phyloP scores from a whole-genome alignment of 1,140 invertebrate species.

The Branchinecta lynchi region DNA sequence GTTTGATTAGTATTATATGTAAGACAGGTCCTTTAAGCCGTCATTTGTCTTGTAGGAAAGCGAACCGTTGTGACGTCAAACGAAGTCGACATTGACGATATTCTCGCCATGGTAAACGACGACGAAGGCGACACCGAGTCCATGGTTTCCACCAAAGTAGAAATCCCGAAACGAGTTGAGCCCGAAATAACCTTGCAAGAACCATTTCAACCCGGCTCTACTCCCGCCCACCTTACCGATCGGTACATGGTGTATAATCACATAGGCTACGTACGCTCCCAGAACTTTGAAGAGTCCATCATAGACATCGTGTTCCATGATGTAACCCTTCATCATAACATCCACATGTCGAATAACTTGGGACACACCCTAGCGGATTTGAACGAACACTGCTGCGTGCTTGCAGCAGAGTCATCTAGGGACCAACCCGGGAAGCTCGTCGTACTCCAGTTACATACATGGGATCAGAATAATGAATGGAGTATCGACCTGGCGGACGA shows the following conservation, averaged over 20 bases:
- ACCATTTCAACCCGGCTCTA: slow-evolving; percentile 79
- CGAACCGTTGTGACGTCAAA: background rate
- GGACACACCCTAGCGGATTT: slow-evolving; percentile 65
- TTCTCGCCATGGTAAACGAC: background rate
- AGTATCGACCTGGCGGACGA: slow-evolving; percentile 55
- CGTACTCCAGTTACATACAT: slow-evolving; percentile 53
- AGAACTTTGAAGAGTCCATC: slow-evolving; percentile 38
- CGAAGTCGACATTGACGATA: slow-evolving; percentile 1
- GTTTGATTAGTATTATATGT: no score
- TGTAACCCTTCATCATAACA: slow-evolving; percentile 66
- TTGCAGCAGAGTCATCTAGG: slow-evolving; percentile 48
- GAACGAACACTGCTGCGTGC: slow-evolving; percentile 53
- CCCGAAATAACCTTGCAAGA: slow-evolving; percentile 36
- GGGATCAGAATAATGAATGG: slow-evolving; percentile 79
- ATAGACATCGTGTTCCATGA: slow-evolving; percentile 95
- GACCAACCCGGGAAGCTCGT: slow-evolving; percentile 47
- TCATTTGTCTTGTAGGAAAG: background rate
- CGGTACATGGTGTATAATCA: slow-evolving; percentile 49
- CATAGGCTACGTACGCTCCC: slow-evolving; percentile 27
- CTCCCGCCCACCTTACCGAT: slow-evolving; percentile 62
- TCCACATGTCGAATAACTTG: slow-evolving; percentile 69
- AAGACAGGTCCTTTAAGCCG: background rate
- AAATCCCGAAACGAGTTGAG: background rate
- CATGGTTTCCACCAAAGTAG: background rate
- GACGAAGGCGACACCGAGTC: background rate